A percentile compares a stretch with the other conserved stretches of the same genome.
Evolutionary conservation across 2,797 vertebrate genomes (phyloP).

Genomic region (Decapterus maruadsi): DNA sequence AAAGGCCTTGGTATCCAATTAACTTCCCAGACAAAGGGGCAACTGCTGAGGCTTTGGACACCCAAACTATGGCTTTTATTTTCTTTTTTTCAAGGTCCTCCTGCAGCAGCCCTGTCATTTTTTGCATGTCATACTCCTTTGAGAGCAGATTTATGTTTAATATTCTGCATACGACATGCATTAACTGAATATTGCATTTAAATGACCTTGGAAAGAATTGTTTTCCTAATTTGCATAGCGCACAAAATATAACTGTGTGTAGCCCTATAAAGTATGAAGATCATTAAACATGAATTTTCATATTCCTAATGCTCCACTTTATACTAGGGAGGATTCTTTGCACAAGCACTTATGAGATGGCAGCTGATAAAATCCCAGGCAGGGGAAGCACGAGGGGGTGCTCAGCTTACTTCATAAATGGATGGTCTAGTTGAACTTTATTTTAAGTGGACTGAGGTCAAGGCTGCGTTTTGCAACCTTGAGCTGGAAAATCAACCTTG

Average conservation of each 20-base stretch:
- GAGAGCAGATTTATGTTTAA: conserved; percentile 37
- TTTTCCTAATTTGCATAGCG: conserved; percentile 37
- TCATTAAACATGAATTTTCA: conserved; percentile 55
- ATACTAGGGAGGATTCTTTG: conserved; percentile 39
- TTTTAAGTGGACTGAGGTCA: conserved; percentile 66
- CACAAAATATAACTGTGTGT: conserved; percentile 19
- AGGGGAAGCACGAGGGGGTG: conserved; percentile 24
- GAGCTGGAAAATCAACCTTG: conserved; percentile 64
- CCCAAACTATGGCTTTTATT: conserved; percentile 15
- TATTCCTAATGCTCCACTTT: conserved; percentile 43
- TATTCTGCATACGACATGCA: conserved; percentile 34
- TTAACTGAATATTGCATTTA: conserved; percentile 31
- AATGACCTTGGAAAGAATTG: conserved; percentile 42
- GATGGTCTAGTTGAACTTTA: conserved; percentile 52
- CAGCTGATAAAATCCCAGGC: conserved; percentile 49
- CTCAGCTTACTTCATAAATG: conserved; percentile 51
- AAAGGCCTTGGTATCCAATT: conserved; percentile 66
- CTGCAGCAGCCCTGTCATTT: conserved; percentile 36
- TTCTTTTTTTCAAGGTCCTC: conserved; percentile 50
- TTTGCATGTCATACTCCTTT: conserved; percentile 33
- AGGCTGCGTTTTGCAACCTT: conserved; percentile 61
- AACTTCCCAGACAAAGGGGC: conserved; percentile 48
- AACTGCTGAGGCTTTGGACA: conserved; percentile 33
- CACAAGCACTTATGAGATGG: conserved; percentile 48
- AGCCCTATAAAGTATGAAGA: conserved; percentile 40